phyloP scores from a whole-genome alignment of 2,113 vertebrate genomes.

The Ia io region DNA sequence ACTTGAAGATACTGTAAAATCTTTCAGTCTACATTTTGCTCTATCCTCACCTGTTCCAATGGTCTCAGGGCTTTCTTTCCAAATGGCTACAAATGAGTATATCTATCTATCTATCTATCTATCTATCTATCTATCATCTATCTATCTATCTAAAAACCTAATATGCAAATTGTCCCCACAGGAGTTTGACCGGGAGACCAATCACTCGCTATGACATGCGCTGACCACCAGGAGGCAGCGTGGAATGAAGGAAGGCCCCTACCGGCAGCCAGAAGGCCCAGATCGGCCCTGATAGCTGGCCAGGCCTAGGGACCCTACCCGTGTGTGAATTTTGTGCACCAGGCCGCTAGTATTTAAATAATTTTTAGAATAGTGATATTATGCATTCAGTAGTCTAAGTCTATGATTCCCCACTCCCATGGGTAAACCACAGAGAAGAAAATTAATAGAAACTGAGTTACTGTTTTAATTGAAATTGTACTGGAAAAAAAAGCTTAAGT shows the following conservation, averaged over 20 bases:
- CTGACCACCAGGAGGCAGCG: too few relatives aligned
- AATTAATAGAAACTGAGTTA: constrained; percentile 46
- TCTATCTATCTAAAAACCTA: too few relatives aligned
- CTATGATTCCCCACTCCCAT: neutral
- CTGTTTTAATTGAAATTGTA: constrained; percentile 30
- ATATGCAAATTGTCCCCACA: too few relatives aligned
- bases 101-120: too few relatives aligned
- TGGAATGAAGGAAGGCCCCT: too few relatives aligned
- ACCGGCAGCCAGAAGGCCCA: too few relatives aligned
- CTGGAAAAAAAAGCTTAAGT: constrained; percentile 31
- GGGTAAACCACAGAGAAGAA: neutral
- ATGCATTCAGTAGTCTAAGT: neutral
- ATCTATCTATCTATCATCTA: too few relatives aligned
- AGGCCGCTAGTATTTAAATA: neutral
- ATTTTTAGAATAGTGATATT: constrained; percentile 23
- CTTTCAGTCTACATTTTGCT: neutral
- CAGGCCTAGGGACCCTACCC: too few relatives aligned
- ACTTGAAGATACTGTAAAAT: constrained; percentile 42
- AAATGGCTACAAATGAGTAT: constrained; percentile 38
- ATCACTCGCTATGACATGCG: too few relatives aligned
- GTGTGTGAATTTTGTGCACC: too few relatives aligned
- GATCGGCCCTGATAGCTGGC: too few relatives aligned
- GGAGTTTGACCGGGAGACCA: too few relatives aligned
- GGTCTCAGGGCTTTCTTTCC: constrained; percentile 12
- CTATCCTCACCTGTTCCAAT: neutral